Conservation (phyloP, 2,888 invertebrate species). For the Meteorus cinctellus region DNA sequence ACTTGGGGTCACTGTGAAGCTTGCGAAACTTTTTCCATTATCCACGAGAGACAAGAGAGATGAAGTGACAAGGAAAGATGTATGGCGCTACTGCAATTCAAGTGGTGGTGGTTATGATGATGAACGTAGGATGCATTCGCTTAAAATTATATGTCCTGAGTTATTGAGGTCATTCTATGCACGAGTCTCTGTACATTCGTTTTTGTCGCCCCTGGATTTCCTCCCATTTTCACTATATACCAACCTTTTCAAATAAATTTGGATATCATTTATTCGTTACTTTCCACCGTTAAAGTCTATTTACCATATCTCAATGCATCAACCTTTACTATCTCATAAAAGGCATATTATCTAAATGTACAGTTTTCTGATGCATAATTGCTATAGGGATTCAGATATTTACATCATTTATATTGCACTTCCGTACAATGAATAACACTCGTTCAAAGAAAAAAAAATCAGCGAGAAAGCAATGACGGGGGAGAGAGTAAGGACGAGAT, state of each 20-base stretch:
- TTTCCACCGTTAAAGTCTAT: no score
- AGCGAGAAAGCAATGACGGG: no score
- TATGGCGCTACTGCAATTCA: neutral
- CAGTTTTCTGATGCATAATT: no score
- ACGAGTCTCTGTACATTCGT: neutral
- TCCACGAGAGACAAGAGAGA: slow-evolving; percentile 1
- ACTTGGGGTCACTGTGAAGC: slow-evolving; percentile 52
- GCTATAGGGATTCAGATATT: no score
- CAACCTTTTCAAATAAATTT: neutral
- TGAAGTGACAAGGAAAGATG: slow-evolving; percentile 4
- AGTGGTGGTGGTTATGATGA: neutral
- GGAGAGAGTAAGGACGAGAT: no score
- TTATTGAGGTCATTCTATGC: slow-evolving; percentile 48
- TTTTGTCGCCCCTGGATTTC: slow-evolving; percentile 38
- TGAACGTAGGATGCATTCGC: slow-evolving; percentile 18
- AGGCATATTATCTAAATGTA: no score
- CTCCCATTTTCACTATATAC: slow-evolving; percentile 16
- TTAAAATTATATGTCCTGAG: slow-evolving; percentile 45
- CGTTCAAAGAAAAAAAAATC: no score
- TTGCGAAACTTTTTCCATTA: slow-evolving; percentile 53
- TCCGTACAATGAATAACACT: no score
- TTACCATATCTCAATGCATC: no score
- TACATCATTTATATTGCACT: no score
- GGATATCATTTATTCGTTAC: neutral
- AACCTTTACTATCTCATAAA: no score